Base-by-base conservation (phyloP, 92 coral and sea anemone species). In the Porites evermanni region DNA sequence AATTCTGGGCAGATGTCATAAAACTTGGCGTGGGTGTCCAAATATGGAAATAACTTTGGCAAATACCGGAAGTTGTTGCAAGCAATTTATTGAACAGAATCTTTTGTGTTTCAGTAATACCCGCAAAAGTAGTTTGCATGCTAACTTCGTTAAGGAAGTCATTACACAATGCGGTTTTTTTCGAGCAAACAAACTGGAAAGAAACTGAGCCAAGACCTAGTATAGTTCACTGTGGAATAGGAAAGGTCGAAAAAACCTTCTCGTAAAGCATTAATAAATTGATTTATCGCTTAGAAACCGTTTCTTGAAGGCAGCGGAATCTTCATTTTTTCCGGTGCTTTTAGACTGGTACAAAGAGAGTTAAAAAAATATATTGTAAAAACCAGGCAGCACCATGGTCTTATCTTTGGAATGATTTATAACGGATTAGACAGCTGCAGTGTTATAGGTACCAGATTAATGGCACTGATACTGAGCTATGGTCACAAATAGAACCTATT, bases 41-140 rank as follows among this genome's bases (percentile, higher is more conserved):
- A 72, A 83, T 52, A 72, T 60, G 87, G 87, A n/a, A 74, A 74
- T 73, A 8, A 72, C 68, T 54, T 66, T 26, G 23, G 53, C 11
- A 23, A 73, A 73, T 53, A 83, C 87, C 80, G 87, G 87, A 83
- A 83, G 80, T 74, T 17, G 21, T 83, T 18, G 79, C 26, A 19
- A 26, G 64, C 10, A 79, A 73, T 54, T 20, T 54, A 32, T 70
- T 54, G 32, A 66, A 16, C 53, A 7, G 10, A 20, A 2, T 19
- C 78, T 61, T 82, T 59, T 72, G 71, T 24, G 67, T 53, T 29
- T 69, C 67, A 29, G 67, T 24, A 29, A 79, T 79, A 21, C 21
- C 8, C 6, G 44, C 12, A 2, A 72, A 47, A 53, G 8, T 53
- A 50, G 75, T 67, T 69, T 72, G 76, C 61, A 53, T 67, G 23